Percentiles rank a stretch among this genome's conserved stretches.
phyloP scores from a whole-genome alignment of 2,113 vertebrate species.

The Mesembrinibis cayennensis region DNA sequence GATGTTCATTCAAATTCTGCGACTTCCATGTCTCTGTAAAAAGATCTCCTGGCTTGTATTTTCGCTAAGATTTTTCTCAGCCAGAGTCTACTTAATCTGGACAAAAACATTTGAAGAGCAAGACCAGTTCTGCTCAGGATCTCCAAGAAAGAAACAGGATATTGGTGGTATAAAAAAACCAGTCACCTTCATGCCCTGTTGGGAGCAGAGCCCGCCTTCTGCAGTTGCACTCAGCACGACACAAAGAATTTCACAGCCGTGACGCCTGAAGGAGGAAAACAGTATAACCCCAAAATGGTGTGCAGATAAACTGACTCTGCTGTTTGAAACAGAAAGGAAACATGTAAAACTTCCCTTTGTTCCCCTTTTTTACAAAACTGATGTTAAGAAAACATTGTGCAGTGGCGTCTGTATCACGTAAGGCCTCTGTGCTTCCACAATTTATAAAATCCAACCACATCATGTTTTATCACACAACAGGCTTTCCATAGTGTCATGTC shows the following conservation, averaged over 20 bases:
- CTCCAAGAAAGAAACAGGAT: not conserved
- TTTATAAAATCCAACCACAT: not conserved
- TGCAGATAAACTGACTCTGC: not conserved
- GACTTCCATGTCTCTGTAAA: not conserved
- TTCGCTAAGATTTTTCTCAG: not conserved
- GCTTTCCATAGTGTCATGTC: not conserved
- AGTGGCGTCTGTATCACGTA: not conserved
- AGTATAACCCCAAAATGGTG: not conserved
- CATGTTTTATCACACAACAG: not conserved
- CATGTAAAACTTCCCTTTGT: not conserved
- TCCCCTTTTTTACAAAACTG: not conserved
- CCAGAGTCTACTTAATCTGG: not conserved
- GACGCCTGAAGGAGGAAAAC: not conserved
- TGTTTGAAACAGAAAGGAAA: not conserved
- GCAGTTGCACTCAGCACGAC: accelerated
- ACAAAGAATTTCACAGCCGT: not conserved
- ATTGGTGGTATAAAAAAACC: not conserved
- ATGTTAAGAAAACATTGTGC: not conserved
- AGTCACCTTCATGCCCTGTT: not conserved
- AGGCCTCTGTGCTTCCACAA: not conserved
- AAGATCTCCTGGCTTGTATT: not conserved
- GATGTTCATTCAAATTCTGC: not conserved
- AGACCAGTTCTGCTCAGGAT: not conserved
- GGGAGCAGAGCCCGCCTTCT: not conserved
- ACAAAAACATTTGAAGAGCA: not conserved